Conservation (phyloP, 2,888 invertebrate species). For the Myopa tessellatipennis region DNA sequence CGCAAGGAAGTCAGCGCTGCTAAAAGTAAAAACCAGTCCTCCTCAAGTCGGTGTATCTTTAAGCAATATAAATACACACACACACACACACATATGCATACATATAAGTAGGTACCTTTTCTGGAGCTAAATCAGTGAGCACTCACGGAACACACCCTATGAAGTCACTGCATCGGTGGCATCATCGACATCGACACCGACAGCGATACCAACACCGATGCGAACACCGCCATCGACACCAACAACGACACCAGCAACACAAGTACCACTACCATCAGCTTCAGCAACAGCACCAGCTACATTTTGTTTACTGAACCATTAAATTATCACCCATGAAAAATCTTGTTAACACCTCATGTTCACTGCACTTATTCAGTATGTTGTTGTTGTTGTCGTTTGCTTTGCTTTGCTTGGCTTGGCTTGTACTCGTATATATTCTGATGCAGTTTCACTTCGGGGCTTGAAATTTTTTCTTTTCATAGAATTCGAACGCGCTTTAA, state of each 20-base stretch:
- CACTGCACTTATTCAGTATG: constrained; percentile 40
- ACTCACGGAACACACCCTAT: not conserved
- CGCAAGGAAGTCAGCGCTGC: not conserved
- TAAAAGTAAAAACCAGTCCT: too few relatives aligned
- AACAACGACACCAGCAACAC: too few relatives aligned
- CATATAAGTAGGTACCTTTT: not conserved
- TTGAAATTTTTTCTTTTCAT: constrained; percentile 14
- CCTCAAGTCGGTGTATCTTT: not conserved
- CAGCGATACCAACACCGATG: not conserved
- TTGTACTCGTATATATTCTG: not conserved
- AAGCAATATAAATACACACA: too few relatives aligned
- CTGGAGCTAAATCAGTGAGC: too few relatives aligned
- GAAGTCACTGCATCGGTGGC: not conserved
- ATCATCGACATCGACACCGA: not conserved
- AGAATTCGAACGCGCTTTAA: constrained; percentile 18
- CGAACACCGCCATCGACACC: not conserved
- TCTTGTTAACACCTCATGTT: constrained; percentile 56
- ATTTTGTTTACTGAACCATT: constrained; percentile 52
- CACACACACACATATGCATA: not conserved
- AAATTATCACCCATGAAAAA: constrained; percentile 56
- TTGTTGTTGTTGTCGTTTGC: too few relatives aligned
- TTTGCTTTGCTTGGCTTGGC: too few relatives aligned
- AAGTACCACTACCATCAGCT: too few relatives aligned
- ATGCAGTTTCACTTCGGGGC: constrained; percentile 24
- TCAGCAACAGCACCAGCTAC: constrained; percentile 23